Percentiles rank a stretch among this genome's conserved stretches.
Conservation (phyloP, 2,888 invertebrate genomes). For the Leucophora obtusa region DNA sequence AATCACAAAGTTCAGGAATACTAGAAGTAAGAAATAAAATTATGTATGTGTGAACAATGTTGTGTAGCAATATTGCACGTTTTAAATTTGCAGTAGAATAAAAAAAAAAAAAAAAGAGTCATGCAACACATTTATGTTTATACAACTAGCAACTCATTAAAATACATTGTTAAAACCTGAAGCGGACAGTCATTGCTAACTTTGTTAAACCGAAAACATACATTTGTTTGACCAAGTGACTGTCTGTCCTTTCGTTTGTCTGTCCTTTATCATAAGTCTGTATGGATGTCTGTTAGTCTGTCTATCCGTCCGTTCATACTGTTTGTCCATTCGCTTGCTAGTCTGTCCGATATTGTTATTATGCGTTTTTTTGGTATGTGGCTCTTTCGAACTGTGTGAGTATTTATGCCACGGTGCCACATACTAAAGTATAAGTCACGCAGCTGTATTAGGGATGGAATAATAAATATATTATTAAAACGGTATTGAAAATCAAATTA, state of each 20-base stretch:
- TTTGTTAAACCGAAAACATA: background rate
- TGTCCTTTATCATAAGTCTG: conserved; percentile 1
- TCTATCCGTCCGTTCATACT: background rate
- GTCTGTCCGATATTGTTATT: background rate
- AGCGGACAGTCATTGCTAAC: conserved; percentile 22
- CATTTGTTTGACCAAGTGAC: conserved; percentile 14
- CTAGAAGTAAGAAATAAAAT: background rate
- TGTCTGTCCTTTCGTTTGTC: background rate
- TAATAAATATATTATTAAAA: too few species aligned
- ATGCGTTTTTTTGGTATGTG: conserved; percentile 22
- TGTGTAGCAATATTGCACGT: background rate
- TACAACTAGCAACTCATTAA: conserved; percentile 46
- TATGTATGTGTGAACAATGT: background rate
- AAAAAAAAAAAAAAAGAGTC: conserved; percentile 10
- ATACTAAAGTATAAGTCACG: conserved; percentile 57
- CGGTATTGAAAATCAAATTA: too few species aligned
- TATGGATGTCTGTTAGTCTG: background rate
- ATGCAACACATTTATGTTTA: conserved; percentile 7
- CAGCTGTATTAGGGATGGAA: conserved; percentile 42
- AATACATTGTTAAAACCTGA: conserved; percentile 50
- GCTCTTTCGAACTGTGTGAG: background rate
- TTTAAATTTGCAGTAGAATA: background rate
- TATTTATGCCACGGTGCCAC: conserved; percentile 14
- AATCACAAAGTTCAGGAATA: background rate
- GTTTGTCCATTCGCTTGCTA: conserved; percentile 1